These are phyloP conservation scores for Melanostoma mellinum DNA, from an alignment of 2,888 invertebrate species.

Conservation along the genomic window DNA sequence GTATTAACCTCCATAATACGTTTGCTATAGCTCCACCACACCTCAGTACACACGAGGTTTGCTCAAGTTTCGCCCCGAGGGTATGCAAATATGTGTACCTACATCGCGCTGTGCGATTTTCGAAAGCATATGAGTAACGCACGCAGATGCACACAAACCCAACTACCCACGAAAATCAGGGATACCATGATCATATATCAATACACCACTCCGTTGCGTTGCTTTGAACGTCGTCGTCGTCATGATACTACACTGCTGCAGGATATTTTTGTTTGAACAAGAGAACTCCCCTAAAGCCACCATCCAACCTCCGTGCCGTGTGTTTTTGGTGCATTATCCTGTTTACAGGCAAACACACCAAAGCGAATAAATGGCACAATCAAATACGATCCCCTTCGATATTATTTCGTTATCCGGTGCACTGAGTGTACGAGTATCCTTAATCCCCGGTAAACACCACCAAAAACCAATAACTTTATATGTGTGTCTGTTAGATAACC, in stretches of 20 bases:
- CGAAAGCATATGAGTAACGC: slow-evolving; percentile 11
- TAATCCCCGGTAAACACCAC: slow-evolving; percentile 17
- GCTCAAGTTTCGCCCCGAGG: slow-evolving; percentile 35
- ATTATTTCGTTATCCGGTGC: slow-evolving; percentile 7
- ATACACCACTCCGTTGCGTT: slow-evolving; percentile 22
- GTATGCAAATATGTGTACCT: slow-evolving; percentile 35
- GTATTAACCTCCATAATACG: slow-evolving; percentile 58
- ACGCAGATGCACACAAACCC: slow-evolving; percentile 52
- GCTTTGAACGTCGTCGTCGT: slow-evolving; percentile 24
- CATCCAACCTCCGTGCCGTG: neutral
- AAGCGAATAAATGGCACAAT: slow-evolving; percentile 59
- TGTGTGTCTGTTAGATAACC: slow-evolving; percentile 4
- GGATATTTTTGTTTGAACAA: slow-evolving; percentile 56
- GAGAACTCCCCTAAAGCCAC: slow-evolving; percentile 33
- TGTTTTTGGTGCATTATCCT: slow-evolving; percentile 55
- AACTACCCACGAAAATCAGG: slow-evolving; percentile 42
- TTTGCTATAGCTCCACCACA: slow-evolving; percentile 50
- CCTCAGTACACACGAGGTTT: slow-evolving; percentile 47
- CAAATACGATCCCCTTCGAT: slow-evolving; percentile 33
- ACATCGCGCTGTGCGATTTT: slow-evolving; percentile 5
- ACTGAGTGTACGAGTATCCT: slow-evolving; percentile 13
- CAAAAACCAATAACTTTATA: slow-evolving; percentile 55
- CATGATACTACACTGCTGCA: slow-evolving; percentile 20
- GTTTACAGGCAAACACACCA: slow-evolving; percentile 66
- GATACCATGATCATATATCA: slow-evolving; percentile 55